phyloP scores from a whole-genome alignment of 2,113 vertebrate genomes.

The Mustela nigripes region DNA sequence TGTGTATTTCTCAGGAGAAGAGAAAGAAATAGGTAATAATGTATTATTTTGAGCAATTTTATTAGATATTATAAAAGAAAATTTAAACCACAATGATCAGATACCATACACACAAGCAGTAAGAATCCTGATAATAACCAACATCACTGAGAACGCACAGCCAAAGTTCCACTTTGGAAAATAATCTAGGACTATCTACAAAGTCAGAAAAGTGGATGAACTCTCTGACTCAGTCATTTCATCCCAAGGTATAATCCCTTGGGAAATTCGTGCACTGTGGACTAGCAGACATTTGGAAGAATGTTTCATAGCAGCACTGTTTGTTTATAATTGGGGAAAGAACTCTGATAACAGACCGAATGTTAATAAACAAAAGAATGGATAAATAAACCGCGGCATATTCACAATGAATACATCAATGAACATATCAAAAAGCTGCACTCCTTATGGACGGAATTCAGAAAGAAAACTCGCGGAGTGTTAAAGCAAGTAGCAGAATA shows the following conservation, averaged over 20 bases:
- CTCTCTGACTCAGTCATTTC: background rate
- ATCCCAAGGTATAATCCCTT: background rate
- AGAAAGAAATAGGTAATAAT: background rate
- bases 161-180: background rate
- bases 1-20: background rate
- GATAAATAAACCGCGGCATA: conserved; percentile 4
- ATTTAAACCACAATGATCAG: background rate
- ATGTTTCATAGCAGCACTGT: background rate
- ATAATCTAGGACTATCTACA: background rate
- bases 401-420: conserved; percentile 25
- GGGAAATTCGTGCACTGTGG: background rate
- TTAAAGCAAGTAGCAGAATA: background rate
- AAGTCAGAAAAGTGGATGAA: conserved; percentile 8
- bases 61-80: background rate
- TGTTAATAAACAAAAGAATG: conserved; percentile 24
- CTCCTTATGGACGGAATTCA: background rate
- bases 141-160: background rate
- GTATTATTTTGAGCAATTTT: background rate
- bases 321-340: background rate
- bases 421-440: conserved; percentile 23
- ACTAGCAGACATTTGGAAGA: background rate
- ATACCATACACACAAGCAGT: background rate
- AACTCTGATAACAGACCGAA: conserved; percentile 30
- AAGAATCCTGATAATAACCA: background rate
- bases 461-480: background rate